Evolutionary conservation across 92 coral and sea anemone species (phyloP).

Genomic region (Phenganax marumi): DNA sequence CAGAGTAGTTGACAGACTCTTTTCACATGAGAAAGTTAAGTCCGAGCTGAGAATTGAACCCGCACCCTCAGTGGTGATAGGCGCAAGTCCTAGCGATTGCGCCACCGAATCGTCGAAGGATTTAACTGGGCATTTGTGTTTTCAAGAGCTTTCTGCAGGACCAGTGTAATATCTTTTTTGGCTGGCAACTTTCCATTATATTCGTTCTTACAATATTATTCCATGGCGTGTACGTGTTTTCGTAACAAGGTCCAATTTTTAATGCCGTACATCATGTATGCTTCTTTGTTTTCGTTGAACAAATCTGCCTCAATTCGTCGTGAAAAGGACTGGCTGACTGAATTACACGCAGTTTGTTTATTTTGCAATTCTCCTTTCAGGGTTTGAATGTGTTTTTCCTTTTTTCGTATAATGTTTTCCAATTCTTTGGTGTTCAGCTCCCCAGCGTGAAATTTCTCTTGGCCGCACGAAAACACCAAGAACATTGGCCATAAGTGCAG

Average conservation of each 20-base stretch:
- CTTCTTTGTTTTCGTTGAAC: constrained; percentile 30
- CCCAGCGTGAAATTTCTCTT: constrained; percentile 28
- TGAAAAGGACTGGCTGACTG: constrained; percentile 20
- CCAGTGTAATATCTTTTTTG: not conserved
- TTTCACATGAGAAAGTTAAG: too few relatives aligned
- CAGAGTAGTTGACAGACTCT: too few relatives aligned
- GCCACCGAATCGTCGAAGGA: not conserved
- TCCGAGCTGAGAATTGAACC: too few relatives aligned
- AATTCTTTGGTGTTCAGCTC: constrained; percentile 28
- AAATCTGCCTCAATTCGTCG: constrained; percentile 27
- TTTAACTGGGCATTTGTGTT: not conserved
- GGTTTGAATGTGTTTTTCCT: constrained; percentile 5
- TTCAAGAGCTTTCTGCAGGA: constrained; percentile 1
- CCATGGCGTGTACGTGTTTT: constrained; percentile 42
- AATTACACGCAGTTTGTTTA: constrained; percentile 18
- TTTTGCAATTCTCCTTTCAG: constrained; percentile 17
- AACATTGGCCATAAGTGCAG: constrained; percentile 25
- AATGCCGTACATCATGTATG: constrained; percentile 23
- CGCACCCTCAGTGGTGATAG: too few relatives aligned
- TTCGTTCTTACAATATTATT: constrained; percentile 5
- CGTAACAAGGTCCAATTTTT: constrained; percentile 44
- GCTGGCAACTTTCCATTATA: constrained; percentile 8
- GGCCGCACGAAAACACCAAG: constrained; percentile 20
- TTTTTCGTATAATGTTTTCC: constrained; percentile 1
- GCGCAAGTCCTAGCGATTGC: too few relatives aligned